Evolutionary conservation across 2,888 invertebrate species (phyloP).

Genomic region (Osmoderma eremita): DNA sequence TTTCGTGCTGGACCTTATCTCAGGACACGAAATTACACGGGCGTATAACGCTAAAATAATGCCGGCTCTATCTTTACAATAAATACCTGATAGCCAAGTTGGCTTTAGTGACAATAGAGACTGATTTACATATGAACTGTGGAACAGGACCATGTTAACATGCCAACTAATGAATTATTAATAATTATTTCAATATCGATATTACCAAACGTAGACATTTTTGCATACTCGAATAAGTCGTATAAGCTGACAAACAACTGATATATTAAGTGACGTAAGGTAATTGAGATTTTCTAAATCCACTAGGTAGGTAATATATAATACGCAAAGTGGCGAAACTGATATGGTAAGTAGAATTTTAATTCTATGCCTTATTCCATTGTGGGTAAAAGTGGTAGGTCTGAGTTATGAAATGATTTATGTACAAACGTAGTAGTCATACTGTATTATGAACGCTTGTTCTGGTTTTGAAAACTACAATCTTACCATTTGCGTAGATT

Average conservation of each 20-base stretch:
- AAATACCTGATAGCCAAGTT: conserved; percentile 33
- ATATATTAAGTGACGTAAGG: conserved; percentile 31
- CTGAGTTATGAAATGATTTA: background rate
- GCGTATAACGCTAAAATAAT: conserved; percentile 9
- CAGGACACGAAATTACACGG: background rate
- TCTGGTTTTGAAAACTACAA: background rate
- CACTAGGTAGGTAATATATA: conserved; percentile 13
- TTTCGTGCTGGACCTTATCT: conserved; percentile 8
- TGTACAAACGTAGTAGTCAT: conserved; percentile 5
- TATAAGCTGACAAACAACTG: conserved; percentile 36
- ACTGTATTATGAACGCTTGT: conserved; percentile 3
- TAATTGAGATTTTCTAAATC: conserved; percentile 30
- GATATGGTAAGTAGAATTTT: conserved; percentile 17
- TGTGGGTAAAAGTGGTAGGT: conserved; percentile 17
- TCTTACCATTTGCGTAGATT: too few species aligned
- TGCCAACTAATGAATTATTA: conserved; percentile 42
- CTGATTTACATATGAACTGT: conserved; percentile 39
- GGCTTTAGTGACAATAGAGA: conserved; percentile 22
- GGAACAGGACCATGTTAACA: conserved; percentile 34
- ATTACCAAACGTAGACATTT: conserved; percentile 38
- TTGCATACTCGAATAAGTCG: conserved; percentile 15
- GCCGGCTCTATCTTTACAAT: conserved; percentile 23
- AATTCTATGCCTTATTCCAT: conserved; percentile 11
- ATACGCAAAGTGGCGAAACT: conserved; percentile 16
- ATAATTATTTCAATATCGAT: conserved; percentile 35